A percentile compares a stretch with the other conserved stretches of the same genome.
Conservation (phyloP, 2,113 vertebrate genomes). For the Actinemys pallida region DNA sequence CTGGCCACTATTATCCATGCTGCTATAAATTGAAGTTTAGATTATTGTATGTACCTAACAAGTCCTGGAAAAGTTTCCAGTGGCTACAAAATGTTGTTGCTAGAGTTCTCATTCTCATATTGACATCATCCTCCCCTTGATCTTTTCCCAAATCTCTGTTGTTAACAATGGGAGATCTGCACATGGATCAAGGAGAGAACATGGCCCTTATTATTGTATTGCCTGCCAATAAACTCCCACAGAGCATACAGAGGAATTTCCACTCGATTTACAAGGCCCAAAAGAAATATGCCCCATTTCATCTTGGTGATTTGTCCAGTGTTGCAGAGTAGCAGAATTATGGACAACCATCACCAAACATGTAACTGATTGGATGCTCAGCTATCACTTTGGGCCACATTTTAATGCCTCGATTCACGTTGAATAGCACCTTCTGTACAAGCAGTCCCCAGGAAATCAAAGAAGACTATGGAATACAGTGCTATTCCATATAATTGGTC, state of each 20-base stretch:
- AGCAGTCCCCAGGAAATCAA: background rate
- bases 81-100: constrained; percentile 39
- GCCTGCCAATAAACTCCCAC: background rate
- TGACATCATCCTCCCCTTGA: constrained; percentile 30
- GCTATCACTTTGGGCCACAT: background rate
- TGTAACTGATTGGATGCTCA: background rate
- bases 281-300: background rate
- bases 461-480: background rate
- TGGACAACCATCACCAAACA: background rate
- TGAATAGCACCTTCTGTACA: background rate
- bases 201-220: background rate
- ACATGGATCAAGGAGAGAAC: background rate
- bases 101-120: constrained; percentile 17
- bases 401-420: background rate
- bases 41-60: constrained; percentile 37
- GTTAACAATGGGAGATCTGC: constrained; percentile 12
- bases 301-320: background rate
- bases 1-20: constrained; percentile 50
- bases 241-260: background rate
- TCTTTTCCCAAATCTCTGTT: constrained; percentile 14
- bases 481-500: background rate
- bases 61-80: constrained; percentile 37
- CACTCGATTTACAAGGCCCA: background rate
- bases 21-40: constrained; percentile 58
- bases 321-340: background rate